Percentiles rank a stretch among this genome's conserved stretches.
Conservation (phyloP, 2,888 invertebrate species). For the Busseola fusca region DNA sequence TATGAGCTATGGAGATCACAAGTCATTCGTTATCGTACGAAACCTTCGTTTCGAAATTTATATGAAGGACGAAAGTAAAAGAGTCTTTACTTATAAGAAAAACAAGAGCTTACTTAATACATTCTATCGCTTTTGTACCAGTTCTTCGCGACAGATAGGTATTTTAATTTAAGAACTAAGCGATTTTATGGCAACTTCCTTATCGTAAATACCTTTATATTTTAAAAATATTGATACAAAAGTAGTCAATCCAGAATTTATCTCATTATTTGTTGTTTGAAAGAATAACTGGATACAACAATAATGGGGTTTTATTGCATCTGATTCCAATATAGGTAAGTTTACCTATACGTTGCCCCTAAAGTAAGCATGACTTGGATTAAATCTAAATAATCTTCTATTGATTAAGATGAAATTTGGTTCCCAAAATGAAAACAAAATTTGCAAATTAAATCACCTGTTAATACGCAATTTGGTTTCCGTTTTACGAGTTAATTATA, state of each 20-base stretch:
- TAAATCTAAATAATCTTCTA: conserved; percentile 13
- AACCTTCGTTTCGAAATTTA: conserved; percentile 53
- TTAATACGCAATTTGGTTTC: conserved; percentile 43
- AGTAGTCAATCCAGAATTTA: conserved; percentile 18
- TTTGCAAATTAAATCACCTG: conserved; percentile 41
- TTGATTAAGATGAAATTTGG: conserved; percentile 19
- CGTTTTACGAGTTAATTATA: conserved; percentile 40
- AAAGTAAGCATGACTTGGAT: conserved; percentile 17
- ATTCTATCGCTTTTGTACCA: conserved; percentile 56
- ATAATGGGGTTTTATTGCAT: conserved; percentile 9
- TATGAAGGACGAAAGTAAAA: conserved; percentile 44
- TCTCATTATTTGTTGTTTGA: conserved; percentile 15
- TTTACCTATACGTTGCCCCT: conserved; percentile 14
- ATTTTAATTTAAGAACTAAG: conserved; percentile 57
- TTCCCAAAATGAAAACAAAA: conserved; percentile 29
- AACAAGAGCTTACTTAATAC: conserved; percentile 53
- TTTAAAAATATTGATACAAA: conserved; percentile 31
- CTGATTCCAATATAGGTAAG: conserved; percentile 17
- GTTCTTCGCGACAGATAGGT: conserved; percentile 54
- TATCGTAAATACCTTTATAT: conserved; percentile 41
- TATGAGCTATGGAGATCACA: conserved; percentile 59
- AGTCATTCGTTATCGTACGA: conserved; percentile 56
- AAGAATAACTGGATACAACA: conserved; percentile 9
- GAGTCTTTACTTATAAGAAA: conserved; percentile 16
- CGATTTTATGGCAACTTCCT: conserved; percentile 62